Percentiles rank a stretch among this genome's conserved stretches.
phyloP scores from a whole-genome alignment of 2,888 invertebrate species.

The Catocala nupta region DNA sequence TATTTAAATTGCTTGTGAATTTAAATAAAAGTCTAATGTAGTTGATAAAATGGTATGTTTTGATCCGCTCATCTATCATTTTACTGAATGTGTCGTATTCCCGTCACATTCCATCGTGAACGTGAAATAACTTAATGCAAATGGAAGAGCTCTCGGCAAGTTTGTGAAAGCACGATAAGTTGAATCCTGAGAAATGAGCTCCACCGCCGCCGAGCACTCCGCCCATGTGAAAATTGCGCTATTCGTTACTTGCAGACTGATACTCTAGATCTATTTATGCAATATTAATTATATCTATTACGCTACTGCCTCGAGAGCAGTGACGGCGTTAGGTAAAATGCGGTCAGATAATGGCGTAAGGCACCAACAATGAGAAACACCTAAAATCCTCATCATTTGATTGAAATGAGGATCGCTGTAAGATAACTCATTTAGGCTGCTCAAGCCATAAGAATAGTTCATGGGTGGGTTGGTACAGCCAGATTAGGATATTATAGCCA shows the following conservation, averaged over 20 bases:
- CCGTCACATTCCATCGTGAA: constrained; percentile 46
- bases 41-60: constrained; percentile 12
- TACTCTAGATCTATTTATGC: not conserved
- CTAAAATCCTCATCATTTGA: too few species aligned
- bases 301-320: constrained; percentile 36
- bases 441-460: too few species aligned
- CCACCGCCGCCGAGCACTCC: constrained; percentile 33
- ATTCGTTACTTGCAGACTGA: constrained; percentile 59
- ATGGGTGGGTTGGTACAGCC: too few species aligned
- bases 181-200: constrained; percentile 70
- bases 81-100: constrained; percentile 47
- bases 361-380: too few species aligned
- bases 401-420: too few species aligned
- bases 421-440: too few species aligned
- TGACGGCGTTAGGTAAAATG: not conserved
- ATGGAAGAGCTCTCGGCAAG: constrained; percentile 58
- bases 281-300: not conserved
- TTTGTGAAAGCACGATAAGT: constrained; percentile 68
- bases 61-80: constrained; percentile 50
- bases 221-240: constrained; percentile 54
- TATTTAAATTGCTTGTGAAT: constrained; percentile 3
- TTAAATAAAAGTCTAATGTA: constrained; percentile 3
- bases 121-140: constrained; percentile 60
- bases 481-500: too few species aligned
- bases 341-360: too few species aligned